Evolutionary conservation across 2,113 vertebrate species (phyloP).

Genomic region (Camelus bactrianus): DNA sequence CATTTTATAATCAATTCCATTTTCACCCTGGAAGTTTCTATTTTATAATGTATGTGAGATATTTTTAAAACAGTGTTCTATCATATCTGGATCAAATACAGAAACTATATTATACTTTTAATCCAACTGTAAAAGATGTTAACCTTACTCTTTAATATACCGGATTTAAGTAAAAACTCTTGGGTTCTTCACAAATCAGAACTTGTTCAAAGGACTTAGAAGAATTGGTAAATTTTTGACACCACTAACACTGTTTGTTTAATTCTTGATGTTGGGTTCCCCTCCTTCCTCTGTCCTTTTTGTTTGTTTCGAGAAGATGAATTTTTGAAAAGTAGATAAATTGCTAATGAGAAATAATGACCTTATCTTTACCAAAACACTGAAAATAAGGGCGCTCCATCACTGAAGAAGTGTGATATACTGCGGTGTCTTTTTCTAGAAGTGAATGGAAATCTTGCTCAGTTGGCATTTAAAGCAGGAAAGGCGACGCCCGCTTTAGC

Average conservation of each 20-base stretch:
- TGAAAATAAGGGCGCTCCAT: conserved; percentile 59
- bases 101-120: conserved; percentile 53
- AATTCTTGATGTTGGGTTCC: neutral
- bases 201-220: conserved; percentile 33
- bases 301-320: conserved; percentile 31
- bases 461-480: conserved; percentile 32
- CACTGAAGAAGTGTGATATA: neutral
- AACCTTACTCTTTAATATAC: conserved; percentile 39
- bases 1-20: conserved; percentile 15
- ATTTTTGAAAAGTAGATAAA: neutral
- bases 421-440: conserved; percentile 69
- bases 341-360: conserved; percentile 78
- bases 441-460: conserved; percentile 72
- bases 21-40: conserved; percentile 41
- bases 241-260: neutral
- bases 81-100: conserved; percentile 43
- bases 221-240: conserved; percentile 31
- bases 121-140: conserved; percentile 48
- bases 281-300: conserved; percentile 34
- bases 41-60: conserved; percentile 21
- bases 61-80: conserved; percentile 64
- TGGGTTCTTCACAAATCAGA: conserved; percentile 65
- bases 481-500: neutral
- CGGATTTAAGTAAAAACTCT: conserved; percentile 59
- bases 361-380: conserved; percentile 67